These are phyloP conservation scores for Dysdera silvatica DNA, from an alignment of 1,140 invertebrate genomes.

Conservation along the genomic window DNA sequence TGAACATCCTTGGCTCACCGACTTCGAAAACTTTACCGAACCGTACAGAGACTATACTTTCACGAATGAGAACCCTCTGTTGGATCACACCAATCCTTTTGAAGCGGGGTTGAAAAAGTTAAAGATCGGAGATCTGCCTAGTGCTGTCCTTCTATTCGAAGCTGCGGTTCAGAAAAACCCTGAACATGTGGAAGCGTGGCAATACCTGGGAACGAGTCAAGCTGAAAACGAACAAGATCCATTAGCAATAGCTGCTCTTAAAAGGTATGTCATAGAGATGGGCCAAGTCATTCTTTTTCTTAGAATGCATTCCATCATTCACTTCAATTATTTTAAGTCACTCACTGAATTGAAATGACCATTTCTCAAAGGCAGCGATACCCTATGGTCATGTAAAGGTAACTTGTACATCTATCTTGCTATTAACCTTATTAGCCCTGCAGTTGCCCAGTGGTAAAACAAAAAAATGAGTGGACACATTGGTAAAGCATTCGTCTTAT, in stretches of 20 bases:
- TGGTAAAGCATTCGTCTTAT: too few species aligned
- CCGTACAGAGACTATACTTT: conserved; percentile 71
- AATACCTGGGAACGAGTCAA: conserved; percentile 64
- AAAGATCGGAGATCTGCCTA: conserved; percentile 78
- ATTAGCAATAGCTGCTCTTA: conserved; percentile 48
- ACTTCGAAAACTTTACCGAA: conserved; percentile 56
- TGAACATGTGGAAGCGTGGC: conserved; percentile 61
- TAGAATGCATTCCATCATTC: too few species aligned
- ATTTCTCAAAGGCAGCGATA: too few species aligned
- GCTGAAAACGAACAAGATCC: conserved; percentile 79
- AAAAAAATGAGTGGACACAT: too few species aligned
- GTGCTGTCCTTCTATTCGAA: conserved; percentile 94
- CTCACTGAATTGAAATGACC: too few species aligned
- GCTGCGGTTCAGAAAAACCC: conserved; percentile 81
- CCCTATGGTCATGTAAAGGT: too few species aligned
- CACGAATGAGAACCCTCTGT: conserved; percentile 73
- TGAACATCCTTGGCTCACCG: conserved; percentile 58
- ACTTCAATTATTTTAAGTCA: too few species aligned
- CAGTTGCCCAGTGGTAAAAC: too few species aligned
- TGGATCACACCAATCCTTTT: conserved; percentile 55
- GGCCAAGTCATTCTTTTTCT: too few species aligned
- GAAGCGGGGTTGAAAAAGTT: conserved; percentile 75
- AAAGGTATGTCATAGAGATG: conserved; percentile 39
- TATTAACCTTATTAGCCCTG: too few species aligned
- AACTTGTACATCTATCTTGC: too few species aligned